Evolutionary conservation across 2,113 vertebrate genomes (phyloP).

Genomic region (Noctilio leporinus): DNA sequence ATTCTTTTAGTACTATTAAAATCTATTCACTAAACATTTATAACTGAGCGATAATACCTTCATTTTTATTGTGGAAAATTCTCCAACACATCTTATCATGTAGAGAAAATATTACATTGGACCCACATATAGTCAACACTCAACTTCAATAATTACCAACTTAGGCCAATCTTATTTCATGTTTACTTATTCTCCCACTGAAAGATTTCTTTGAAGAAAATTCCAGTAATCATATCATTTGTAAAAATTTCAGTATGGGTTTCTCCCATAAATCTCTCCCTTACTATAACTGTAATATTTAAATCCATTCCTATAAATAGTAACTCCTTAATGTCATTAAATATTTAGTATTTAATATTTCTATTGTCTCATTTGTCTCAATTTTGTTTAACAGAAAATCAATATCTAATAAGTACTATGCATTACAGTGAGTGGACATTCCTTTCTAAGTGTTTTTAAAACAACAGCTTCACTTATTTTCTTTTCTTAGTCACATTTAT

Average conservation of each 20-base stretch:
- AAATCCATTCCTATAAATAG: neutral
- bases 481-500: neutral
- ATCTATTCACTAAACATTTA: neutral
- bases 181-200: neutral
- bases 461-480: neutral
- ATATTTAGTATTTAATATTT: neutral
- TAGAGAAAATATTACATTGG: neutral
- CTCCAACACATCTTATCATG: neutral
- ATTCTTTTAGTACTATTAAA: neutral
- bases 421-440: neutral
- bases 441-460: neutral
- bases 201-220: neutral
- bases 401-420: neutral
- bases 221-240: neutral
- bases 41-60: neutral
- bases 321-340: conserved; percentile 5
- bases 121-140: neutral
- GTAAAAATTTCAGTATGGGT: neutral
- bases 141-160: neutral
- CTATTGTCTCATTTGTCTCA: neutral
- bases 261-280: neutral
- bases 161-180: neutral
- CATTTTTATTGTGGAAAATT: neutral
- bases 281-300: neutral
- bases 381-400: neutral